These are phyloP conservation scores for Parus major DNA, from an alignment of 2,113 vertebrate species.

Conservation along the genomic window DNA sequence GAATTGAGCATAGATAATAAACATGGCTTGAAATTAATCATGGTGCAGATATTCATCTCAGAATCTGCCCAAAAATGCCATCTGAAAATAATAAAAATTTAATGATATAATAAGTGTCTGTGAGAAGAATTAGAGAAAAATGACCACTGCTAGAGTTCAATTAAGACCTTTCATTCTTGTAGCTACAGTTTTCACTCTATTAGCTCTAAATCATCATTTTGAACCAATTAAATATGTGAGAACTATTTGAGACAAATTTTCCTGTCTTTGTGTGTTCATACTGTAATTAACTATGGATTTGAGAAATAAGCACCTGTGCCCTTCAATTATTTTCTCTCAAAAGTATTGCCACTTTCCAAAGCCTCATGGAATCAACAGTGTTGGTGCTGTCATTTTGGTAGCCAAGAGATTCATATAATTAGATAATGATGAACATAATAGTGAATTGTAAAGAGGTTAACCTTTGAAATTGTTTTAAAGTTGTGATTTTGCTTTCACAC, in stretches of 20 bases:
- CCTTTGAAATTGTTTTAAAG: not conserved
- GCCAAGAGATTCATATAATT: not conserved
- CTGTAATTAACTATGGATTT: not conserved
- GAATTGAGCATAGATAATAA: not conserved
- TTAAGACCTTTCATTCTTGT: not conserved
- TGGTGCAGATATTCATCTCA: not conserved
- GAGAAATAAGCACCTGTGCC: not conserved
- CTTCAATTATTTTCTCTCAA: constrained; percentile 4
- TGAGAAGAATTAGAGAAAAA: not conserved
- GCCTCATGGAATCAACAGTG: not conserved
- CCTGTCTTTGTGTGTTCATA: not conserved
- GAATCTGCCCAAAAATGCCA: not conserved
- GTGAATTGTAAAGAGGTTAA: not conserved
- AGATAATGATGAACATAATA: not conserved
- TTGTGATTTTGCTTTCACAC: not conserved
- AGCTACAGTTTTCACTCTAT: not conserved
- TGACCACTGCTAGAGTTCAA: not conserved
- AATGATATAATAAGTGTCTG: not conserved
- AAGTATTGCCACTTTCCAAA: not conserved
- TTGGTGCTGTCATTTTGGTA: not conserved
- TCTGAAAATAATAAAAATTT: not conserved
- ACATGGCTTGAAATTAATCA: not conserved
- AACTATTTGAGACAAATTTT: not conserved
- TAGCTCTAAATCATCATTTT: not conserved
- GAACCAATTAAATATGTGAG: not conserved